Percentiles rank a stretch among this genome's conserved stretches.
Conservation (phyloP, 2,888 invertebrate genomes). For the Chaitophorus viminalis region DNA sequence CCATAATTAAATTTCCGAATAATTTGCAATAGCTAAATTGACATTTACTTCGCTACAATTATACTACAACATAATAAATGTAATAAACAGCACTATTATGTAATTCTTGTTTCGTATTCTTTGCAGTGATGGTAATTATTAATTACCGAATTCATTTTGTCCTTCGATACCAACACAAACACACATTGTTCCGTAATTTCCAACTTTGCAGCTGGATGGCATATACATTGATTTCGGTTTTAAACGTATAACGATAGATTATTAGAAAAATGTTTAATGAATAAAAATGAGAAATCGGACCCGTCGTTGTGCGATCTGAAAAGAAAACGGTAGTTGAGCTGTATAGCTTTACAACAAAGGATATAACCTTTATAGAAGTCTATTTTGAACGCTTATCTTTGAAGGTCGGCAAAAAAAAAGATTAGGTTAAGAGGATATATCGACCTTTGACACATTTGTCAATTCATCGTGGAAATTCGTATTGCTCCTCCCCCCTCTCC, state of each 20-base stretch:
- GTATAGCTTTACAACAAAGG: background rate
- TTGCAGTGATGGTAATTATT: no score
- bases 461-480: slow-evolving; percentile 47
- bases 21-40: no score
- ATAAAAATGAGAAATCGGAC: slow-evolving; percentile 16
- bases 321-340: background rate
- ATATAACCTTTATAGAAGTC: background rate
- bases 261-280: slow-evolving; percentile 22
- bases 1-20: no score
- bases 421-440: slow-evolving; percentile 38
- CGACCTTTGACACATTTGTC: slow-evolving; percentile 48
- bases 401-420: slow-evolving; percentile 20
- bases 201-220: background rate
- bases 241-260: background rate
- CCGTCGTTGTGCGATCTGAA: background rate
- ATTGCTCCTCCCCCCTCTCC: background rate
- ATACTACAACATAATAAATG: no score
- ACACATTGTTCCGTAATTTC: no score
- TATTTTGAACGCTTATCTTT: slow-evolving; percentile 29
- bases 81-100: no score
- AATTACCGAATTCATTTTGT: no score
- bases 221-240: background rate
- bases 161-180: no score
- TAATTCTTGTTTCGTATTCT: no score
- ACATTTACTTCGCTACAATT: no score